Evolutionary conservation across 2,888 invertebrate genomes (phyloP).

Genomic region (Neoscelio sp.): DNA sequence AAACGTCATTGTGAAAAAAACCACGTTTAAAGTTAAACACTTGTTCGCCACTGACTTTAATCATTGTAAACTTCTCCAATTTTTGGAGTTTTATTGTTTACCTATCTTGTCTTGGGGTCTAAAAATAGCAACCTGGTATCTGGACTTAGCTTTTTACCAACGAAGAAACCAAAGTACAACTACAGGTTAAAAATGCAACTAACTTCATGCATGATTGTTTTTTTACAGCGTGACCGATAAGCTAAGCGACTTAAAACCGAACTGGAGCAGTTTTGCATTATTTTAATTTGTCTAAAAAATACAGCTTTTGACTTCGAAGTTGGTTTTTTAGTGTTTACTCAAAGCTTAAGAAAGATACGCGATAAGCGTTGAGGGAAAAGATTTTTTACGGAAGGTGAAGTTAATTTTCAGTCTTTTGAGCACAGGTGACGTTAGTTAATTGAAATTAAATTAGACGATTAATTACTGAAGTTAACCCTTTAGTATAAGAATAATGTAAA

Average conservation of each 20-base stretch:
- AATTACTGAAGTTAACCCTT: no score
- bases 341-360: slow-evolving; percentile 1
- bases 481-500: no score
- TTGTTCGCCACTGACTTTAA: no score
- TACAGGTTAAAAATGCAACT: slow-evolving; percentile 47
- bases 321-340: slow-evolving; percentile 19
- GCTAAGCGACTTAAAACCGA: slow-evolving; percentile 51
- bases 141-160: slow-evolving; percentile 39
- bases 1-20: no score
- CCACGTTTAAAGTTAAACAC: no score
- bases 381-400: slow-evolving; percentile 35
- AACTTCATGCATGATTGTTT: slow-evolving; percentile 32
- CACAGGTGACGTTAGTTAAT: slow-evolving; percentile 11
- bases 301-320: slow-evolving; percentile 16
- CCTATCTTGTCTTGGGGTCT: slow-evolving; percentile 8
- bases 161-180: slow-evolving; percentile 48
- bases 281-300: slow-evolving; percentile 52
- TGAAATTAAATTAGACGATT: slow-evolving; percentile 7
- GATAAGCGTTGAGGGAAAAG: slow-evolving; percentile 22
- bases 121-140: slow-evolving; percentile 32
- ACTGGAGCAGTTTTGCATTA: slow-evolving; percentile 39
- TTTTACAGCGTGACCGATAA: slow-evolving; percentile 39
- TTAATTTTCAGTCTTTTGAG: slow-evolving; percentile 1
- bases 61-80: slow-evolving; percentile 19
- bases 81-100: slow-evolving; percentile 15